phyloP scores from a whole-genome alignment of 2,797 vertebrate genomes.

The Myripristis jacobus region DNA sequence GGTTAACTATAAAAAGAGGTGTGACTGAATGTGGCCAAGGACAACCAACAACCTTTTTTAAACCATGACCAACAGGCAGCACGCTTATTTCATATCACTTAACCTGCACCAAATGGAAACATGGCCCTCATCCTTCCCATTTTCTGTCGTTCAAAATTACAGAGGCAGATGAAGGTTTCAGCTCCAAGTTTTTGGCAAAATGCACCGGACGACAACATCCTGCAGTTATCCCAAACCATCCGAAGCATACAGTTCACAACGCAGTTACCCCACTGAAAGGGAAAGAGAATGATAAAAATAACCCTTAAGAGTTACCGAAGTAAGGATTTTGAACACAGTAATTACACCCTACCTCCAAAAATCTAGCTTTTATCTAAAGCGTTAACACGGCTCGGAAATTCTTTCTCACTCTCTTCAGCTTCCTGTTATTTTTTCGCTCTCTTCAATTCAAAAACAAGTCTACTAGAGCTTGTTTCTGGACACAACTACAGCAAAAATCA shows the following conservation, averaged over 20 bases:
- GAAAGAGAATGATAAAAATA: conserved; percentile 21
- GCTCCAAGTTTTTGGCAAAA: conserved; percentile 1
- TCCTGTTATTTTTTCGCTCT: conserved; percentile 67
- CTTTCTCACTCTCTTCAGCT: conserved; percentile 42
- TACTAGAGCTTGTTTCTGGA: conserved; percentile 1
- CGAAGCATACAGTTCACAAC: background rate
- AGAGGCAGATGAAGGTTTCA: conserved; percentile 5
- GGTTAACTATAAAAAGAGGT: conserved; percentile 51
- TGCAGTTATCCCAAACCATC: conserved; percentile 12
- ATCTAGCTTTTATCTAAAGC: conserved; percentile 23
- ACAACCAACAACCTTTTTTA: conserved; percentile 22
- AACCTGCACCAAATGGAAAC: conserved; percentile 12
- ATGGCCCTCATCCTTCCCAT: background rate
- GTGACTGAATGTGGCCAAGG: conserved; percentile 43
- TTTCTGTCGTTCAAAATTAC: background rate
- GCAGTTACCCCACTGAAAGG: background rate
- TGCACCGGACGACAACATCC: conserved; percentile 13
- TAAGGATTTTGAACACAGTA: background rate
- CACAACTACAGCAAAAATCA: conserved; percentile 1
- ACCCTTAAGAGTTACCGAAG: conserved; percentile 7
- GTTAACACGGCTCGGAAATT: conserved; percentile 50
- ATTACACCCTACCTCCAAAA: conserved; percentile 13
- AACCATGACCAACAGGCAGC: conserved; percentile 25
- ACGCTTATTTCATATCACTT: background rate
- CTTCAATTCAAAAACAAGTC: conserved; percentile 20